Base-by-base conservation (phyloP, 23 tunicate species). In the Diplosoma virens region DNA sequence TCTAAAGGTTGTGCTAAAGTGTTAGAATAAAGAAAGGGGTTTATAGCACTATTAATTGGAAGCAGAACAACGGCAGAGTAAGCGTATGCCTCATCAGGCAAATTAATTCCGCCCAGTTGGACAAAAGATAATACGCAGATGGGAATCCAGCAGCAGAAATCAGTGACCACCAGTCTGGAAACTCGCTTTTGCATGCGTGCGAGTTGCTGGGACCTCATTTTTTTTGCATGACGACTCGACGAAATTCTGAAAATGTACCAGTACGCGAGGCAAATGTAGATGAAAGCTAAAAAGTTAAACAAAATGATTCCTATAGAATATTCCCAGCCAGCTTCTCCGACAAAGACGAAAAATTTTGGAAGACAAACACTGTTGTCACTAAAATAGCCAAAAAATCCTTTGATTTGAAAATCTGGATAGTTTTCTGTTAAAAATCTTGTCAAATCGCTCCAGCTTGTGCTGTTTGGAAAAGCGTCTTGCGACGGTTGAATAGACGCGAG, bases 281-380 rank as follows among this genome's bases (percentile, higher is more conserved):
- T 47, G 30, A 88, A 88, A 0, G 83, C 76, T 17, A 81, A 30
- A 67, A 88, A 88, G 82, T 88, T 85, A 59, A 88, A 88, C 28
- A 77, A 25, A 14, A 88, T 77, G 36, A 88, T 79, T 14, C 67
- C 83, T 58, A 67, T 75, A 3, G 95, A 83, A 32, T 76, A 88
- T 11, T 58, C 95, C 95, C 95, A 88, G 36, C 95, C 95, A 24
- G 83, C 61, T 67, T 88, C 87, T 54, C 82, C 83, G 4, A 58
- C 69, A 1, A 83, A 48, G 1, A 82, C 95, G 48, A 67, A 88
- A 45, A 81, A 88, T n/a, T 82, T 82, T 22, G 95, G 95, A 25
- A 88, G 32, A 36, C 95, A 88, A 9, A 88, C 95, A 58, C 95
- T 88, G 74, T 88, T 68, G 60, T 88, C 82, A 64, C 88, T 83